Percentiles rank a stretch among this genome's conserved stretches.
Conservation (phyloP, 2,113 vertebrate genomes). For the Thalassarche chlororhynchos region DNA sequence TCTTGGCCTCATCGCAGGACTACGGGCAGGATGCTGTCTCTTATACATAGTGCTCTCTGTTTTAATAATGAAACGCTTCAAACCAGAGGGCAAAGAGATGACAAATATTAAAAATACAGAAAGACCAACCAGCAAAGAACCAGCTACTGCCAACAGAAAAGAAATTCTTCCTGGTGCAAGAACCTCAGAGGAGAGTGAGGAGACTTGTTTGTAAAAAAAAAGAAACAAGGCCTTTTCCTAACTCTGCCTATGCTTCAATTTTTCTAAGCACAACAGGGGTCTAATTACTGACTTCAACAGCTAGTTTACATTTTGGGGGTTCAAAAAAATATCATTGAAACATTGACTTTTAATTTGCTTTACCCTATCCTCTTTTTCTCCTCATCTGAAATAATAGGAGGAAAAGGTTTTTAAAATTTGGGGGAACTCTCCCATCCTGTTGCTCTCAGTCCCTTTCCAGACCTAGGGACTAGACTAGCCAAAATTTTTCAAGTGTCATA, state of each 20-base stretch:
- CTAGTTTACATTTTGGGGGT: background rate
- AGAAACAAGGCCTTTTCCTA: background rate
- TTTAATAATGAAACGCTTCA: conserved; percentile 59
- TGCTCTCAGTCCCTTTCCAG: background rate
- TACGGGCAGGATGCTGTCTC: conserved; percentile 41
- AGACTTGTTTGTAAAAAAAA: conserved; percentile 37
- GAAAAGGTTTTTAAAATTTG: background rate
- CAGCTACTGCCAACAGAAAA: background rate
- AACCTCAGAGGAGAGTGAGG: conserved; percentile 23
- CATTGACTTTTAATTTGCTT: background rate
- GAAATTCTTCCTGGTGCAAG: conserved; percentile 15
- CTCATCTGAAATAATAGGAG: background rate
- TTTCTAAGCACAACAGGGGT: background rate
- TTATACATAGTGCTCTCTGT: conserved; percentile 46
- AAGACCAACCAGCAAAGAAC: background rate
- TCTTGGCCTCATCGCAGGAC: conserved; percentile 42
- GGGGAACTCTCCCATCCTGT: background rate
- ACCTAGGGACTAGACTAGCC: background rate
- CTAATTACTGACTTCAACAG: background rate
- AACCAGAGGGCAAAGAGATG: background rate
- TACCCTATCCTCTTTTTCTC: background rate
- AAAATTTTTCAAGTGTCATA: background rate
- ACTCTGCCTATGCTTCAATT: background rate
- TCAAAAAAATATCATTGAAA: background rate
- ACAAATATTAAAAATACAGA: background rate